Percentiles rank a stretch among this genome's conserved stretches.
These are phyloP conservation scores for Phyllostomus discolor DNA, from an alignment of 2,113 vertebrate species.

Conservation along the genomic window DNA sequence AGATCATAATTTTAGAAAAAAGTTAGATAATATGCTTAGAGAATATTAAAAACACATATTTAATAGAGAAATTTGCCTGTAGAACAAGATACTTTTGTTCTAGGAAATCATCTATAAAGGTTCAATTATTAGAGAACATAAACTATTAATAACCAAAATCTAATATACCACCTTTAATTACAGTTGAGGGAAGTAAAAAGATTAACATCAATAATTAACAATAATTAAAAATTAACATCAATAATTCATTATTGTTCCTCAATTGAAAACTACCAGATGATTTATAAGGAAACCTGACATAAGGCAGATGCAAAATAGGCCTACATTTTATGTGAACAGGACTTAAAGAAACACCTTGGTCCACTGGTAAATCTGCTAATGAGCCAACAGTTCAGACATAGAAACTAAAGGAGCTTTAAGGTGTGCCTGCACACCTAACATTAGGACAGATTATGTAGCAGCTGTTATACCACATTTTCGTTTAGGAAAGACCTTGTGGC, in stretches of 20 bases:
- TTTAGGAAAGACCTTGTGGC: not conserved
- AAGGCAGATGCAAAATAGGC: not conserved
- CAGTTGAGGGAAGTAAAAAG: not conserved
- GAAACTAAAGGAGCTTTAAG: not conserved
- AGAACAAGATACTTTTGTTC: not conserved
- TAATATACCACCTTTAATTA: not conserved
- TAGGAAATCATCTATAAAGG: not conserved
- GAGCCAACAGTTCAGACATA: not conserved
- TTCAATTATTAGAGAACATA: constrained; percentile 21
- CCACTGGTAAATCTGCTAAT: not conserved
- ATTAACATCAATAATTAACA: constrained; percentile 1
- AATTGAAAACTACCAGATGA: not conserved
- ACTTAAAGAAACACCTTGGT: not conserved
- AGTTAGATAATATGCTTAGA: not conserved
- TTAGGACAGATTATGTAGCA: not conserved
- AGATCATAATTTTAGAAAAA: not conserved
- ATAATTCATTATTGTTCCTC: not conserved
- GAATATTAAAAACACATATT: not conserved
- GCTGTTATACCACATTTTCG: not conserved
- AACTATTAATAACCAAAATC: constrained; percentile 7
- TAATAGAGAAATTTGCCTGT: not conserved
- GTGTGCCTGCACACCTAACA: not conserved
- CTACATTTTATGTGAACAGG: not conserved
- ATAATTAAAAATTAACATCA: not conserved
- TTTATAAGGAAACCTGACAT: not conserved